Conservation (phyloP, 1,140 invertebrate species). For the Hermetia illucens region DNA sequence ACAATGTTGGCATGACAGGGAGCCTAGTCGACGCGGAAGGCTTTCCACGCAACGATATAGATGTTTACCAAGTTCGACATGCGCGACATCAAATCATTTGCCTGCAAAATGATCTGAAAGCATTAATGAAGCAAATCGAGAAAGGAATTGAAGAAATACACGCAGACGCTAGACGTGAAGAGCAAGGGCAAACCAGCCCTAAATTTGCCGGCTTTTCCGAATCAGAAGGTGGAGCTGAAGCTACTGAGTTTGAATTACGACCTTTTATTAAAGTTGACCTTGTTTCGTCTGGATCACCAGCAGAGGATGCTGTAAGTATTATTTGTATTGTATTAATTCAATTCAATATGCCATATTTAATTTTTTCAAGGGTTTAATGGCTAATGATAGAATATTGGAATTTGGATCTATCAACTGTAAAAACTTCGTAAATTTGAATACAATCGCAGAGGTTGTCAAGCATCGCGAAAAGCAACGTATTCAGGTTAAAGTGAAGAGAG, state of each 20-base stretch:
- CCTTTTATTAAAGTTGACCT: conserved; percentile 59
- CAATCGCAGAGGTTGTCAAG: conserved; percentile 54
- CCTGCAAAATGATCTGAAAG: conserved; percentile 82
- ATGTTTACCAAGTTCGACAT: conserved; percentile 79
- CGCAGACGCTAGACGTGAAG: conserved; percentile 24
- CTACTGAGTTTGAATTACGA: background rate
- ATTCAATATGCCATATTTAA: background rate
- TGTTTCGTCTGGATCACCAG: conserved; percentile 65
- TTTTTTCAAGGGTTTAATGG: conserved; percentile 53
- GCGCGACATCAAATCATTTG: conserved; percentile 79
- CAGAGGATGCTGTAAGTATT: conserved; percentile 53
- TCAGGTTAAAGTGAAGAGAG: conserved; percentile 43
- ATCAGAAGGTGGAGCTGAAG: conserved; percentile 3
- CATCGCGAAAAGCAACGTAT: conserved; percentile 53
- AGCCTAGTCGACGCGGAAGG: conserved; percentile 74
- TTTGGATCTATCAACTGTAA: conserved; percentile 67
- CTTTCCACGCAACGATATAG: conserved; percentile 77
- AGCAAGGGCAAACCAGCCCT: background rate
- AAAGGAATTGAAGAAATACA: conserved; percentile 40
- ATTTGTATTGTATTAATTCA: background rate
- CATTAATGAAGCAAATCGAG: conserved; percentile 76
- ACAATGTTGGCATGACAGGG: conserved; percentile 75
- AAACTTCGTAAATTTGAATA: conserved; percentile 55
- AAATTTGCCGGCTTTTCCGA: too few species aligned
- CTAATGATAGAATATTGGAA: conserved; percentile 57